Evolutionary conservation across 2,113 vertebrate genomes (phyloP).

Genomic region (Ceuthmochares aereus): DNA sequence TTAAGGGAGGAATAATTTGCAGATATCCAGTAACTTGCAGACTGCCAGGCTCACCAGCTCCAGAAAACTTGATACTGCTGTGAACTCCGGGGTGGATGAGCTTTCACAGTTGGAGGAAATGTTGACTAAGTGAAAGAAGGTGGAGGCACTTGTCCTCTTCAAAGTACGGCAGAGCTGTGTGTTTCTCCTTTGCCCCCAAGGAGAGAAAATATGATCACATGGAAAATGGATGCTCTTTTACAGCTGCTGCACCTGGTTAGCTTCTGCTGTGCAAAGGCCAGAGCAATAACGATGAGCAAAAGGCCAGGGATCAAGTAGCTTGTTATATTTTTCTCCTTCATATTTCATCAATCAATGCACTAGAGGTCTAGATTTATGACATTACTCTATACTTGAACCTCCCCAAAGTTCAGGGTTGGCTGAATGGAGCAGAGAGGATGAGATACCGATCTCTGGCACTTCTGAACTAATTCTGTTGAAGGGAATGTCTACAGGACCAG

Average conservation of each 20-base stretch:
- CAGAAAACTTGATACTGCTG: not conserved
- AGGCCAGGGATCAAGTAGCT: slow-evolving; percentile 19
- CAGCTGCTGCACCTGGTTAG: slow-evolving; percentile 24
- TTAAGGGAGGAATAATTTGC: not conserved
- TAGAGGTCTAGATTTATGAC: not conserved
- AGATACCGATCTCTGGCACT: not conserved
- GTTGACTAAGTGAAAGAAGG: not conserved
- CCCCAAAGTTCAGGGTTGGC: not conserved
- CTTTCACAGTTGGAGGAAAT: not conserved
- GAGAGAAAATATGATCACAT: not conserved
- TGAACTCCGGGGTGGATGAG: not conserved
- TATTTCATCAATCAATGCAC: not conserved
- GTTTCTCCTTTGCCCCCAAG: not conserved
- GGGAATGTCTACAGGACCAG: not conserved
- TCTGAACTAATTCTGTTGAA: not conserved
- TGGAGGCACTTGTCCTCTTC: not conserved
- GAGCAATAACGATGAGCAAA: not conserved
- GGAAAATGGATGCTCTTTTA: not conserved
- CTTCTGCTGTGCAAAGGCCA: not conserved
- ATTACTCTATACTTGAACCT: not conserved
- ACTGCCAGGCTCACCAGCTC: not conserved
- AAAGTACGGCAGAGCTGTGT: not conserved
- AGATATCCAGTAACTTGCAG: not conserved
- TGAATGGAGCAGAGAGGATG: not conserved
- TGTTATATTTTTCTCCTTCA: not conserved